Percentiles rank a stretch among this genome's conserved stretches.
These are phyloP conservation scores for Pyrrhura leucotis DNA, from an alignment of 2,797 vertebrate genomes.

Conservation along the genomic window DNA sequence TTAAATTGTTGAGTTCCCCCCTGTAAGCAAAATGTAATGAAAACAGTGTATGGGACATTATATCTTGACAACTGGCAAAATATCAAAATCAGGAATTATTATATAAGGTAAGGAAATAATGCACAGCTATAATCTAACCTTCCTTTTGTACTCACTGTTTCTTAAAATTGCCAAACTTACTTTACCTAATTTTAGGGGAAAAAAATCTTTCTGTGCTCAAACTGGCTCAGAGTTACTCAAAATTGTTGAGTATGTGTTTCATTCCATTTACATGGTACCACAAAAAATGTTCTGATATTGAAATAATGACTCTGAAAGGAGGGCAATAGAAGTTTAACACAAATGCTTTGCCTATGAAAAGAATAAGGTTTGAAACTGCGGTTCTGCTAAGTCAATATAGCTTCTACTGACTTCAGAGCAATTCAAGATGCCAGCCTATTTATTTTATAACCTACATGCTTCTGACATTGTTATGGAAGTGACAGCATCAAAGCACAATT, in stretches of 20 bases:
- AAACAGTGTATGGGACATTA: background rate
- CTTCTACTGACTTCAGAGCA: background rate
- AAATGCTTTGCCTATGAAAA: background rate
- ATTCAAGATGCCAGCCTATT: background rate
- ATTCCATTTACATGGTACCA: background rate
- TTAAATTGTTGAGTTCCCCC: background rate
- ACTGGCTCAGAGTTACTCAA: background rate
- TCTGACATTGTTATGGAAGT: background rate
- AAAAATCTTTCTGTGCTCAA: background rate
- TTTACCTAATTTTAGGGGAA: background rate
- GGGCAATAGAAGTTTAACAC: background rate
- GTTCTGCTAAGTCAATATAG: background rate
- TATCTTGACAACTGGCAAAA: background rate
- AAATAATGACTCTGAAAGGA: background rate
- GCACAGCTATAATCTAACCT: background rate
- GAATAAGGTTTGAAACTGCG: background rate
- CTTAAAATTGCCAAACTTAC: background rate
- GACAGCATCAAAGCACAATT: background rate
- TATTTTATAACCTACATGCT: background rate
- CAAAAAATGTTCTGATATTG: background rate
- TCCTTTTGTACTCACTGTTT: background rate
- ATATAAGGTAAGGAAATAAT: background rate
- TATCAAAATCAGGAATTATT: background rate
- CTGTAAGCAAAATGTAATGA: background rate
- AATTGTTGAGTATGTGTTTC: background rate